Base-by-base conservation (phyloP, 92 coral and sea anemone species). In the Palythoa caribaeorum region DNA sequence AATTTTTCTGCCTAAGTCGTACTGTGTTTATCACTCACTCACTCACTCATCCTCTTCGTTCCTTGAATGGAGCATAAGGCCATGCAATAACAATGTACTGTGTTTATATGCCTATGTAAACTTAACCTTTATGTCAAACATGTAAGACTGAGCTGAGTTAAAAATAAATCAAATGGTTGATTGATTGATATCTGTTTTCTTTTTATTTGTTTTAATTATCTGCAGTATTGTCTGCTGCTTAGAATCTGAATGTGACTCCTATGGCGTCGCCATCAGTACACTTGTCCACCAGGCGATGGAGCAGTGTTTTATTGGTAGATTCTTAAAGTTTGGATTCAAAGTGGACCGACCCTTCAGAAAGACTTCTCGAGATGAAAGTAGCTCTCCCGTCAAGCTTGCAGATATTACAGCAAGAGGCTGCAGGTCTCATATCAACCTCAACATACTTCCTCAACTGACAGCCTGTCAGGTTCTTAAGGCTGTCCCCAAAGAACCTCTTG, bases 291-390 rank as follows among this genome's bases (percentile, higher is more conserved):
- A 93, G 75, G 92, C 97, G 21, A 91, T 96, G 87, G 96, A 95
- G 59, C 96, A 93, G 79, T 92, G 97, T 55, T 96, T 96, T 85
- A 84, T 92, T 78, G 99, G 99, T 5, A 50, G 92, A 21, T 76
- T 88, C 81, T 87, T 95, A 28, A 89, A 89, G 52, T 93, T 96
- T 68, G 94, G 96, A 44, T 96, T 96, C 77, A 89, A 85, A 50
- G 83, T 90, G 11, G 16, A 92, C 20, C 73, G 85, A 19, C 81
- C 87, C 13, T 74, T 51, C 70, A 74, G 70, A 39, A 76, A 90
- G 84, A 69, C 71, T 44, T 86, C 94, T 4, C 91, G 77, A 62
- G 84, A 73, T 5, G 48, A 84, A 53, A 72, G 84, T 54, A 76
- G 87, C 77, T 93, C 98, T 83, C 96, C 94, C 15, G 76, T 88